Percentiles rank a stretch among this genome's conserved stretches.
Evolutionary conservation across 2,797 vertebrate species (phyloP).

Genomic region (Pangasius sanitwongsei): DNA sequence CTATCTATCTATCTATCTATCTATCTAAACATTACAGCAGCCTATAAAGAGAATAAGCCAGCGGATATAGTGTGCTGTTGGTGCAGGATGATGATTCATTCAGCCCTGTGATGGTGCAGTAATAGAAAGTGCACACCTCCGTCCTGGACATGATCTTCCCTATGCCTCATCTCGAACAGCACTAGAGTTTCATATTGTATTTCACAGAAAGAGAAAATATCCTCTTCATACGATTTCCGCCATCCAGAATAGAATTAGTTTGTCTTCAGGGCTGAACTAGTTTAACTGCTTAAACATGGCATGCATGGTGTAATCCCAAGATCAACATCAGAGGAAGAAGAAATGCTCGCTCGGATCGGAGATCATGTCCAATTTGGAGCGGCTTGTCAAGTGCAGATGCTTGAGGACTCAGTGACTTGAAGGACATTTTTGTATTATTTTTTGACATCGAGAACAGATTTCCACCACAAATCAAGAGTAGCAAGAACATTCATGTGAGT

Average conservation of each 20-base stretch:
- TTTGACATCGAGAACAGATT: conserved; percentile 3
- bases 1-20: background rate
- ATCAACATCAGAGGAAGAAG: background rate
- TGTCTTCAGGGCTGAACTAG: background rate
- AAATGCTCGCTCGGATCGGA: background rate
- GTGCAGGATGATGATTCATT: conserved; percentile 34
- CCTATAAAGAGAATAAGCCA: conserved; percentile 5
- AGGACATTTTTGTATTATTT: background rate
- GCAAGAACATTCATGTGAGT: conserved; percentile 39
- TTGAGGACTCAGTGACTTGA: background rate
- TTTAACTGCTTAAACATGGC: background rate
- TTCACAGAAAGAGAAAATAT: background rate
- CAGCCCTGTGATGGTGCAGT: conserved; percentile 10
- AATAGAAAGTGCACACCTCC: conserved; percentile 27
- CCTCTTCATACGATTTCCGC: background rate
- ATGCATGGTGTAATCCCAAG: background rate
- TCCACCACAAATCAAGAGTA: conserved; percentile 43
- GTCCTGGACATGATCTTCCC: background rate
- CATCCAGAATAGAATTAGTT: conserved; percentile 13
- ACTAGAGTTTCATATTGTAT: conserved; percentile 12
- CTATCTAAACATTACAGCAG: background rate
- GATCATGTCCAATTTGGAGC: background rate
- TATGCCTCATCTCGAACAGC: background rate
- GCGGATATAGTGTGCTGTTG: background rate
- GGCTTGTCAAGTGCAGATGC: background rate